Conservation (phyloP, 2,797 vertebrate genomes). For the Hippoglossus hippoglossus region DNA sequence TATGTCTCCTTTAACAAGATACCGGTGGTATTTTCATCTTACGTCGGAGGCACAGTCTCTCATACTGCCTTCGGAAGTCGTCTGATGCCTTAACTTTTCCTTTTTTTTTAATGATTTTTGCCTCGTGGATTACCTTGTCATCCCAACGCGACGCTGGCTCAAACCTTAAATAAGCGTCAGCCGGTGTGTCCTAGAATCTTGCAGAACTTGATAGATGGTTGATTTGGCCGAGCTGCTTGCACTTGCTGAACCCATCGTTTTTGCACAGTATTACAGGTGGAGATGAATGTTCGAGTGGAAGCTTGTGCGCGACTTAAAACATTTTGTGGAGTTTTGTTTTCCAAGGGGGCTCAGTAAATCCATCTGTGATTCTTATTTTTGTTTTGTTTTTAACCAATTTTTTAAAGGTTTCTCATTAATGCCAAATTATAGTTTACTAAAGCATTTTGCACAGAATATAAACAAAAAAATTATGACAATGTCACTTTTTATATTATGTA, state of each 20-base stretch:
- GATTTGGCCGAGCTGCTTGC: slow-evolving; percentile 81
- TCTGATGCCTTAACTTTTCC: slow-evolving; percentile 75
- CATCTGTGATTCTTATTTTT: slow-evolving; percentile 51
- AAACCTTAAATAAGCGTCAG: slow-evolving; percentile 25
- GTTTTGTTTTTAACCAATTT: slow-evolving; percentile 57
- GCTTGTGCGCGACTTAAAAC: slow-evolving; percentile 62
- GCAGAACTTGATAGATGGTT: slow-evolving; percentile 68
- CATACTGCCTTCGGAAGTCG: slow-evolving; percentile 70
- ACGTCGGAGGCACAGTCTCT: slow-evolving; percentile 44
- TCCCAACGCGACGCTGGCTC: slow-evolving; percentile 17
- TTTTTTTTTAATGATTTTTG: slow-evolving; percentile 10
- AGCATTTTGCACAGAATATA: slow-evolving; percentile 91
- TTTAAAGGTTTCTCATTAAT: slow-evolving; percentile 86
- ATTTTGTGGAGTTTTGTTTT: slow-evolving; percentile 52
- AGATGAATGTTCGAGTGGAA: slow-evolving; percentile 72
- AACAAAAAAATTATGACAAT: slow-evolving; percentile 78
- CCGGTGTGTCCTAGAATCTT: slow-evolving; percentile 61
- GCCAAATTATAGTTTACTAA: slow-evolving; percentile 93
- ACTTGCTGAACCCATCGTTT: slow-evolving; percentile 81
- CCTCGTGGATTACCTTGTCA: slow-evolving; percentile 33
- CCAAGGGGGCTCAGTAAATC: slow-evolving; percentile 60
- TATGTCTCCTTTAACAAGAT: background rate
- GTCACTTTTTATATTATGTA: slow-evolving; percentile 89
- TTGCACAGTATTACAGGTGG: slow-evolving; percentile 86
- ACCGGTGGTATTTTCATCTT: slow-evolving; percentile 12